Evolutionary conservation across 1,140 invertebrate genomes (phyloP).

Genomic region (Tetragonula clypearis): DNA sequence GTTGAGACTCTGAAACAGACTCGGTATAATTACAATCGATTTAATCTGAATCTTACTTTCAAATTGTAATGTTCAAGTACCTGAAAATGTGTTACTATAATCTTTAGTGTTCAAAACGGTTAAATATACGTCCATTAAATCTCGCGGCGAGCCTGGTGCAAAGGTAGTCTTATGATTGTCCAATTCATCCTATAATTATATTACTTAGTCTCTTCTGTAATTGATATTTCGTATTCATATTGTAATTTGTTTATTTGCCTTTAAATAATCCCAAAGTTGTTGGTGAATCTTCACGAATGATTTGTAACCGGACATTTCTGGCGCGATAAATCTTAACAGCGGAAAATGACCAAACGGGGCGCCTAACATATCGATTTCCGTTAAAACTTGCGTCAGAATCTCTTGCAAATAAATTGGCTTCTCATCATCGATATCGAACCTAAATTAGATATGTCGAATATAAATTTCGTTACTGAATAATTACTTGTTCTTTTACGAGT

Average conservation of each 20-base stretch:
- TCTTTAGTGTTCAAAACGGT: conserved; percentile 76
- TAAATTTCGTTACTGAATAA: background rate
- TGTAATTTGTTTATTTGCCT: conserved; percentile 75
- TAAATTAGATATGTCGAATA: conserved; percentile 58
- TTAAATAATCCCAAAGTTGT: conserved; percentile 87
- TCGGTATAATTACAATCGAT: background rate
- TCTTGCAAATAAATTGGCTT: conserved; percentile 86
- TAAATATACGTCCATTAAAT: conserved; percentile 94
- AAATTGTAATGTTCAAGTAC: conserved; percentile 25
- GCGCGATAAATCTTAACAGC: conserved; percentile 87
- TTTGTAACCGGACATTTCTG: conserved; percentile 89
- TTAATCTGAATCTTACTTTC: background rate
- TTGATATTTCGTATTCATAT: background rate
- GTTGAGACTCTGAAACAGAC: conserved; percentile 84
- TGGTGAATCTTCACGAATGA: conserved; percentile 87
- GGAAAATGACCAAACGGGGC: conserved; percentile 90
- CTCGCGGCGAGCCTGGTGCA: conserved; percentile 84
- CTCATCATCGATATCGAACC: conserved; percentile 86
- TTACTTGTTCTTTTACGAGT: background rate
- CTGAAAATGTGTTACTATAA: conserved; percentile 68
- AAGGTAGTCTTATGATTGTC: conserved; percentile 88
- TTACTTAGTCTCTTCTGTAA: background rate
- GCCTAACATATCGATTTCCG: conserved; percentile 89
- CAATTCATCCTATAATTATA: conserved; percentile 83
- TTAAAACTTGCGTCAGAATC: conserved; percentile 87